A percentile compares a stretch with the other conserved stretches of the same genome.
Conservation (phyloP, 2,113 vertebrate genomes). For the Nerophis ophidion region DNA sequence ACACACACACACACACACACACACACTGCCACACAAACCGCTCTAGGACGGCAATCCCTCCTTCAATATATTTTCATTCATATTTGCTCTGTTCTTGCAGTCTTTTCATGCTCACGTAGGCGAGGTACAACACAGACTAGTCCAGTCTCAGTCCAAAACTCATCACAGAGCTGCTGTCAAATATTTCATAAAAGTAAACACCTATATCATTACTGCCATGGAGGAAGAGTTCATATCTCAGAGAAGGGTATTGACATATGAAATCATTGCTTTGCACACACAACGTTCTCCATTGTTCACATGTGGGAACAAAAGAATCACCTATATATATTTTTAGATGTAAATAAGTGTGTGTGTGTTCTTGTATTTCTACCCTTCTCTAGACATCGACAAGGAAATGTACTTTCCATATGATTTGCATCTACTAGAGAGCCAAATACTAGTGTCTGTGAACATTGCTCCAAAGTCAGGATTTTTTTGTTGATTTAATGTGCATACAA, state of each 20-base stretch:
- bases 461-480: no score
- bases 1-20: slow-evolving; percentile 9
- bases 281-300: not conserved
- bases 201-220: slow-evolving; percentile 4
- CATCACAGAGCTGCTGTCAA: slow-evolving; percentile 32
- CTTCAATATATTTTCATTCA: slow-evolving; percentile 46
- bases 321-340: no score
- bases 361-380: no score
- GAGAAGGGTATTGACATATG: slow-evolving; percentile 15
- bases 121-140: slow-evolving; percentile 28
- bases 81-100: slow-evolving; percentile 11
- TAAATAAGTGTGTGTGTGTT: no score
- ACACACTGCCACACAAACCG: slow-evolving; percentile 9
- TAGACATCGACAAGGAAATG: no score
- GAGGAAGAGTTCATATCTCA: slow-evolving; percentile 10
- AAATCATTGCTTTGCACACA: slow-evolving; percentile 11
- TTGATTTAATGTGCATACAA: no score
- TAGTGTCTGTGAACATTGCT: no score
- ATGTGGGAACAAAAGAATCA: not conserved
- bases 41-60: slow-evolving; percentile 30
- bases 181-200: slow-evolving; percentile 26
- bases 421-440: no score
- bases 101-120: slow-evolving; percentile 35
- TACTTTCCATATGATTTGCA: no score
- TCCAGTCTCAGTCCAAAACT: slow-evolving; percentile 34